Evolutionary conservation across 2,113 vertebrate species (phyloP), one percentile per base, ranked within the genome.

Genomic region (Barbus barbus): DNA sequence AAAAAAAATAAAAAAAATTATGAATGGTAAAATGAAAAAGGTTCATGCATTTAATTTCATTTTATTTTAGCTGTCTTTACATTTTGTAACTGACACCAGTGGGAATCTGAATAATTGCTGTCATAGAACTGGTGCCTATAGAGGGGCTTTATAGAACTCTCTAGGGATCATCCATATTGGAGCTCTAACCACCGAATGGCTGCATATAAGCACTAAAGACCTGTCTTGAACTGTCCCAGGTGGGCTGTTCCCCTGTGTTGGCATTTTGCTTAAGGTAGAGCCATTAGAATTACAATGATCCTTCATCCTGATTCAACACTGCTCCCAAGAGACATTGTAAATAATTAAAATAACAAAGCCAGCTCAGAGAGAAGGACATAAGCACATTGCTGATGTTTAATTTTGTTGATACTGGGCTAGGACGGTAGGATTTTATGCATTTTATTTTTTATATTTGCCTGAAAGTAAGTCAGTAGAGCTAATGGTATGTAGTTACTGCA

Each of bases 321-420:
- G 46, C 24, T 79, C 83, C 81, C 58, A 0, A 26, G 73, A 83
- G 83, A 80, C 74, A 14, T 44, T 53, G 76, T 56, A 72, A 87
- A 85, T 87, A 85, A 88, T 82, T 73, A 76, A 78, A 81, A 78
- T 74, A n/a, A 83, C 78, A 86, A 81, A 85, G 81, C 48, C 77
- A 80, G 3, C 82, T 56, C 20, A 16, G 81, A 78, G 71, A 60
- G 78, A 69, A 61, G 81, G 74, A 63, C 61, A 74, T 53, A 77
- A 83, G 74, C 58, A 74, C 24, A 26, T 46, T 71, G 67, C 61
- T 83, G 48, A 60, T 38, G 31, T 56, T 81, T 51, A 28, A 63
- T 48, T 76, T 65, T 48, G 77, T 28, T 44, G 22, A 51, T 31
- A 36, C 51, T 46, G 24, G 24, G 2, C 24, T 46, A n/a, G 5